Percentiles rank a stretch among this genome's conserved stretches.
Evolutionary conservation across 2,888 invertebrate species (phyloP).

Genomic region (Seira musarum): DNA sequence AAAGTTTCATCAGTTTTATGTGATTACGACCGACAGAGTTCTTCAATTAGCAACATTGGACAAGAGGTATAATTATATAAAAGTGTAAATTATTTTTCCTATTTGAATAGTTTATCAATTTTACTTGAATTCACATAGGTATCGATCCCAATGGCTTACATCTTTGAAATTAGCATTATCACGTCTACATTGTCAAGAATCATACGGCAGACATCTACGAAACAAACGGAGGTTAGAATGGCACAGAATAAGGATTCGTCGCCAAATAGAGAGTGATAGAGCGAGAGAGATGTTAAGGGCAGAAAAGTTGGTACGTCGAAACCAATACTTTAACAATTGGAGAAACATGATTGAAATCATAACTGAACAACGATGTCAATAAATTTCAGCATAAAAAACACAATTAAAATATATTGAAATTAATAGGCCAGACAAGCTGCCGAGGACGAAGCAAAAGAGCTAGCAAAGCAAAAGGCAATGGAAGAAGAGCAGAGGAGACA

Average conservation of each 20-base stretch:
- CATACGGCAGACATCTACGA: conserved; percentile 80
- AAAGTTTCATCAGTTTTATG: conserved; percentile 77
- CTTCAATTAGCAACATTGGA: conserved; percentile 83
- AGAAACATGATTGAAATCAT: no score
- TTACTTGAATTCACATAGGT: conserved; percentile 73
- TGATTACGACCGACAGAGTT: conserved; percentile 81
- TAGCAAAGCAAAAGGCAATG: conserved; percentile 80
- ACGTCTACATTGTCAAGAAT: conserved; percentile 80
- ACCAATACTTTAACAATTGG: no score
- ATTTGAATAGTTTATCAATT: no score
- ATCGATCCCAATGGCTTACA: conserved; percentile 84
- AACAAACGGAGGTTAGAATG: conserved; percentile 75
- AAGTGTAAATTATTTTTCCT: not conserved
- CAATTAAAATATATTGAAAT: not conserved
- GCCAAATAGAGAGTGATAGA: conserved; percentile 74
- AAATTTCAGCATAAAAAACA: no score
- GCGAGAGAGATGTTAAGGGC: conserved; percentile 78
- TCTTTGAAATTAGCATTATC: conserved; percentile 82
- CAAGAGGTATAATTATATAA: conserved; percentile 76
- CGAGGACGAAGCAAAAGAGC: conserved; percentile 77
- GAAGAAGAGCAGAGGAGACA: conserved; percentile 83
- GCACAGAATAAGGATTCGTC: conserved; percentile 73
- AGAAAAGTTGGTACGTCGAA: conserved; percentile 78
- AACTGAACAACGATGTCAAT: no score
- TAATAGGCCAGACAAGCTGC: conserved; percentile 75